Evolutionary conservation across 2,888 invertebrate genomes (phyloP).

Genomic region (Trichopoda pennipes): DNA sequence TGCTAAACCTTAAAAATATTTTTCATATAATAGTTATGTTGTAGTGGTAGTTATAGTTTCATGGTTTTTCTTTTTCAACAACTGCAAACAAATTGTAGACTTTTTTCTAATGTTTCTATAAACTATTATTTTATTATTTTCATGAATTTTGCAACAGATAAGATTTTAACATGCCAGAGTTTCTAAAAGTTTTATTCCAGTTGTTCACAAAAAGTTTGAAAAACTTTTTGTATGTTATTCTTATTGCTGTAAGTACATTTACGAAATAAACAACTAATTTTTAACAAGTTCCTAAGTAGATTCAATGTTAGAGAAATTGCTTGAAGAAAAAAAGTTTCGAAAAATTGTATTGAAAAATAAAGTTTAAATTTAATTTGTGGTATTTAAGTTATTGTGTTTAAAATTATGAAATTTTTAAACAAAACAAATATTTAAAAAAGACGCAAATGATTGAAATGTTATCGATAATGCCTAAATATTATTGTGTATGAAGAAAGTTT

Average conservation of each 20-base stretch:
- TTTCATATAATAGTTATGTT: not conserved
- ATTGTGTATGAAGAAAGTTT: too few species aligned
- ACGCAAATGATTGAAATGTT: too few species aligned
- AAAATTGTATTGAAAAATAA: conserved; percentile 8
- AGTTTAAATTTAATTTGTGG: conserved; percentile 2
- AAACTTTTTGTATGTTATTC: conserved; percentile 21
- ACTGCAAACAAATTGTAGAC: conserved; percentile 1
- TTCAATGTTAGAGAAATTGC: conserved; percentile 21
- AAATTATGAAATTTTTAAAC: too few species aligned
- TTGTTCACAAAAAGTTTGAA: not conserved
- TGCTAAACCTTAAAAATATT: conserved; percentile 23
- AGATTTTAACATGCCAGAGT: conserved; percentile 48
- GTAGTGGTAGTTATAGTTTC: conserved; percentile 9
- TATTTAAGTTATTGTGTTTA: not conserved
- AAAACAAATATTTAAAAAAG: too few species aligned
- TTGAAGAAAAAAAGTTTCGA: not conserved
- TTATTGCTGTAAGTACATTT: conserved; percentile 40
- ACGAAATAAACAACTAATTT: conserved; percentile 40
- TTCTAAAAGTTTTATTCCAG: conserved; percentile 8
- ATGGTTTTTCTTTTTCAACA: not conserved
- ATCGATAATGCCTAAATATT: too few species aligned
- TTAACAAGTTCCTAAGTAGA: conserved; percentile 24
- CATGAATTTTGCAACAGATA: conserved; percentile 58
- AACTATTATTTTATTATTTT: conserved; percentile 51
- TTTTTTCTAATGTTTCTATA: not conserved